Percentiles rank a stretch among this genome's conserved stretches.
phyloP scores from a whole-genome alignment of 2,113 vertebrate species.

The Turnix velox region DNA sequence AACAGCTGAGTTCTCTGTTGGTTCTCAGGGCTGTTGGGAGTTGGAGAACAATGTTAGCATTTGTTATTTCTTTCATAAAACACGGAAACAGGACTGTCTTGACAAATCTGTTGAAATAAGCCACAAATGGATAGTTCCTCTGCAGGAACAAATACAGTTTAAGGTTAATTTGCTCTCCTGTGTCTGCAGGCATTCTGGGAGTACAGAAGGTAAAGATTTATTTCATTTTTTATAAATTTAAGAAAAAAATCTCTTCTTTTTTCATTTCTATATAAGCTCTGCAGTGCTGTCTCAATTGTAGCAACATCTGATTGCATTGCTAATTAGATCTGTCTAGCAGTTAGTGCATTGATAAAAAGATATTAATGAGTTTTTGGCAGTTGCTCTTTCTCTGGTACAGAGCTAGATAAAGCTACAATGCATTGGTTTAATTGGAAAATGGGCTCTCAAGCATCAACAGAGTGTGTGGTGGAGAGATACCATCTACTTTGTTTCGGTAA shows the following conservation, averaged over 20 bases:
- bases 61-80: not conserved
- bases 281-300: not conserved
- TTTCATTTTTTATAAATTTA: not conserved
- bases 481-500: not conserved
- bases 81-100: not conserved
- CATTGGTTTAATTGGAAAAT: slow-evolving; percentile 10
- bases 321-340: slow-evolving; percentile 19
- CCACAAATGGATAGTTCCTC: not conserved
- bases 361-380: slow-evolving; percentile 36
- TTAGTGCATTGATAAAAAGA: slow-evolving; percentile 4
- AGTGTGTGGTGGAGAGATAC: not conserved
- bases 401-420: not conserved
- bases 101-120: not conserved
- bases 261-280: not conserved
- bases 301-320: not conserved
- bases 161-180: not conserved
- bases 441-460: not conserved
- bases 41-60: not conserved
- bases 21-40: not conserved
- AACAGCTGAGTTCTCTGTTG: not conserved
- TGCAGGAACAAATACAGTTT: not conserved
- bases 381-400: slow-evolving; percentile 18
- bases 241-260: not conserved
- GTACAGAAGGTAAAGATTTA: not conserved
- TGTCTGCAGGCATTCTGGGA: not conserved